Evolutionary conservation across 2,113 vertebrate genomes (phyloP).

Genomic region (Salvelinus fontinalis): DNA sequence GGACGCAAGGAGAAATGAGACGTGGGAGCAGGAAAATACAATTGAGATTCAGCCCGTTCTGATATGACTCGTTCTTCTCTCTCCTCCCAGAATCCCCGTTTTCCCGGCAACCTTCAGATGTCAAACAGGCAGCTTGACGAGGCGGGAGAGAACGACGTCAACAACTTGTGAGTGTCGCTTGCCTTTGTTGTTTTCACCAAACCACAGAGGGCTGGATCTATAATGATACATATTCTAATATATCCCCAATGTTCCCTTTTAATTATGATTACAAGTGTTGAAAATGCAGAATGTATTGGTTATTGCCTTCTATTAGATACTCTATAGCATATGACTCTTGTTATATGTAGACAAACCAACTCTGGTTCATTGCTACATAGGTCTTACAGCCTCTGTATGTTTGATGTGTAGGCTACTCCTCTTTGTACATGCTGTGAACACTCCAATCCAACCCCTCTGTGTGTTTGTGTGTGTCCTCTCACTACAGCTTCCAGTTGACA

Average conservation of each 20-base stretch:
- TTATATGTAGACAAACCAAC: too few species aligned
- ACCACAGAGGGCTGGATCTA: too few species aligned
- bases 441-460: not conserved
- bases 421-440: not conserved
- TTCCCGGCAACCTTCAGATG: slow-evolving; percentile 98
- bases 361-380: too few species aligned
- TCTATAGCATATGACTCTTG: too few species aligned
- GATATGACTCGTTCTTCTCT: not conserved
- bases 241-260: too few species aligned
- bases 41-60: not conserved
- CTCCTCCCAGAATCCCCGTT: slow-evolving; percentile 86
- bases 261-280: too few species aligned
- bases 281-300: too few species aligned
- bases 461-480: slow-evolving; percentile 6
- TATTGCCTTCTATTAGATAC: too few species aligned
- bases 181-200: too few species aligned
- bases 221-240: too few species aligned
- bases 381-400: not conserved
- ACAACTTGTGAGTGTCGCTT: slow-evolving; percentile 90
- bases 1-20: too few species aligned
- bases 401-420: not conserved
- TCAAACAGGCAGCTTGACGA: slow-evolving; percentile 95
- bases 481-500: slow-evolving; percentile 91
- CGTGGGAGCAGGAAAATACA: not conserved
- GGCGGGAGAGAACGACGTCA: slow-evolving; percentile 93